Evolutionary conservation across 2,113 vertebrate species (phyloP), one percentile per base, ranked within the genome.

Genomic region (Rhineura floridana): DNA sequence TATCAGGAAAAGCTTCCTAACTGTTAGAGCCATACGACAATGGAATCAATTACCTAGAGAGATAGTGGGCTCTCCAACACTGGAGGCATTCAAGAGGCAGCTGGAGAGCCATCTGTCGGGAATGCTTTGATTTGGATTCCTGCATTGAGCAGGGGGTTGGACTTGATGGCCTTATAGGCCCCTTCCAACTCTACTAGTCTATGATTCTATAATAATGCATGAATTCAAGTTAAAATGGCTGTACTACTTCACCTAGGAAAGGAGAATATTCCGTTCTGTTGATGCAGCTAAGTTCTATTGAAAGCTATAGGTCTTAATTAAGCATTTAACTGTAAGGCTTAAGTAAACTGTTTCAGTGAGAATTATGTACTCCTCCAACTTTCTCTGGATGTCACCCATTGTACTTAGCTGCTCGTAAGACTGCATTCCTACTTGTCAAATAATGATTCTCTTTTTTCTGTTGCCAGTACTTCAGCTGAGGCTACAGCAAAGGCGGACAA

Each of bases 401-500:
- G 19, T 59, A 39, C n/a, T 89, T 65, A 82, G 36, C 46, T 39
- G 28, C 79, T 4, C 2, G 0, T 72, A 39, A 50, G 28, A 13
- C 4, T 6, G 12, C 63, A 1, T 77, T 83, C 69, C 91, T 42
- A 63, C 85, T 4, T 25, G 30, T 30, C 3, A 93, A 88, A n/a
- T 50, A 87, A 87, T 84, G 8, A 72, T 23, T 78, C 42, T 44
- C 79, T 90, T 73, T 90, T 93, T 94, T 95, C 88, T 93, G 90
- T 96, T 96, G 82, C 73, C 96, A 99, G 99, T 98, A 87, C 98
- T 99, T 92, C 98, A 99, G 95, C 97, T 99, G 92, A 98, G 98
- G 96, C 97, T 99, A 62, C 98, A 99, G 85, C 98, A 99, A 92
- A 97, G 98, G 93, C 97, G 98, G 90, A 99, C 97, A n/a, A 96